Base-by-base conservation (phyloP, 2,797 vertebrate genomes). In the Chelmon rostratus region DNA sequence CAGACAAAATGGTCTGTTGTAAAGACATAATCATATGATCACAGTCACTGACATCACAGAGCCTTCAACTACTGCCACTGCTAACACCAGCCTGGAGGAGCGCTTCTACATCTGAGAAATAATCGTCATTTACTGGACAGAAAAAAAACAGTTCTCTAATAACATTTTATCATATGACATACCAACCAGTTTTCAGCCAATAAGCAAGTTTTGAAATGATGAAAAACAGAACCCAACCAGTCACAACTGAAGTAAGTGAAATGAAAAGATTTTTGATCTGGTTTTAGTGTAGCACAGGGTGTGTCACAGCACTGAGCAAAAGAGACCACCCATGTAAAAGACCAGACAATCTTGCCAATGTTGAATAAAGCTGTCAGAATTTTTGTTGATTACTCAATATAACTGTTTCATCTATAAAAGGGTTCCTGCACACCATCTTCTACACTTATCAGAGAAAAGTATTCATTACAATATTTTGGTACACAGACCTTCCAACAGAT, bases 1-100 rank as follows among this genome's bases (percentile, higher is more conserved):
- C 13, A 4, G 47, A 76, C 38, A 82, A 86, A 64, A 85, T 75
- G 73, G 19, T 42, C 68, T 75, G 54, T 73, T 86, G 52, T 85
- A 19, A 52, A 16, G 49, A 67, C 21, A 16, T 33, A 54, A 76
- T 74, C 82, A 79, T 63, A 38, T 28, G 86, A 88, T 76, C 82
- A 58, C 54, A 25, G 56, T 47, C 77, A 61, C 33, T 25, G 21
- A 49, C 37, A 53, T 68, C 38, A 71, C 61, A 78, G 72, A 71
- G 44, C 23, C 44, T 71, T 33, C 25, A 47, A 23, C 21, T 25
- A 12, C 59, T 33, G 23, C 21, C 25, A 12, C 59, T 33, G 23
- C 54, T 6, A 54, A 68, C 37, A 53, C 4, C 6, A 2, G 21
- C 65, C 37, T 11, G 10, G 3, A 71, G 68, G 46, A 1, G 13